A percentile compares a stretch with the other conserved stretches of the same genome.
phyloP scores from a whole-genome alignment of 1,140 invertebrate species.

The Hirudo medicinalis region DNA sequence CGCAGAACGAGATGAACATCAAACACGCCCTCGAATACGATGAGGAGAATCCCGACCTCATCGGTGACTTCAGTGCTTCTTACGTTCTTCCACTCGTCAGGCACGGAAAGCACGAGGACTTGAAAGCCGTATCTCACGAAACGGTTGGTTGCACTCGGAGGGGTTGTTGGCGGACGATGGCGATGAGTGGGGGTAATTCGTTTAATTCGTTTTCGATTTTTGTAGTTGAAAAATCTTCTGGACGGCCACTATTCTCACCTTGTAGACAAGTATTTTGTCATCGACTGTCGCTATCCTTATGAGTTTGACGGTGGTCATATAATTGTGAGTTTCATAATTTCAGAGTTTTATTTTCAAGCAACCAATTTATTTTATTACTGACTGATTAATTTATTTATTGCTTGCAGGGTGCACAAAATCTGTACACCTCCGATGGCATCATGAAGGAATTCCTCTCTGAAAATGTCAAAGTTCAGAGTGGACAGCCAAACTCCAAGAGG shows the following conservation, averaged over 20 bases:
- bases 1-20: constrained; percentile 51
- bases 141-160: constrained; percentile 48
- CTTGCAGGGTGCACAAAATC: constrained; percentile 6
- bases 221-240: constrained; percentile 29
- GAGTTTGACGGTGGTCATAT: constrained; percentile 93
- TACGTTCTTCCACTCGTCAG: constrained; percentile 67
- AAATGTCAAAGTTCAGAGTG: not conserved
- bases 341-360: not conserved
- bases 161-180: too few relatives aligned
- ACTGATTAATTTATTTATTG: not conserved
- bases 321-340: constrained; percentile 28
- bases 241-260: constrained; percentile 31
- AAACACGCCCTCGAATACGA: constrained; percentile 48
- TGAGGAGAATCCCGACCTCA: constrained; percentile 31
- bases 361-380: not conserved
- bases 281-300: constrained; percentile 73
- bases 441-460: not conserved
- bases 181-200: not conserved
- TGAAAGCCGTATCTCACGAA: constrained; percentile 64
- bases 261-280: constrained; percentile 35
- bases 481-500: not conserved
- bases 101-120: constrained; percentile 63
- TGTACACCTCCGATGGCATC: constrained; percentile 6
- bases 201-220: constrained; percentile 10
- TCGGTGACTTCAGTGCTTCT: constrained; percentile 42